phyloP scores from a whole-genome alignment of 2,888 invertebrate genomes.

The Sicus ferrugineus region DNA sequence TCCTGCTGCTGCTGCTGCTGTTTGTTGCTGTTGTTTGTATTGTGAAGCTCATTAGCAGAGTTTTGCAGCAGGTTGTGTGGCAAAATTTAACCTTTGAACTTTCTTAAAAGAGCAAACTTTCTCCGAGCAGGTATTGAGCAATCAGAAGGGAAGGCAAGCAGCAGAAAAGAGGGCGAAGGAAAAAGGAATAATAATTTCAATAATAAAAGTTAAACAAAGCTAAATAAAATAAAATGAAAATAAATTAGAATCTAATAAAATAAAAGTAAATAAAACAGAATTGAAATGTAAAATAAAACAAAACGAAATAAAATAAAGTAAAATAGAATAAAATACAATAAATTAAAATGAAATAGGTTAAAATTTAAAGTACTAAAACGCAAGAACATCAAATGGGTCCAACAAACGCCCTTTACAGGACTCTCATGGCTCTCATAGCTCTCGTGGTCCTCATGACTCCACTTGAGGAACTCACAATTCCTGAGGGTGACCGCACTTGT shows the following conservation, averaged over 20 bases:
- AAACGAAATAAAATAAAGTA: not conserved
- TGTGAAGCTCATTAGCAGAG: slow-evolving; percentile 30
- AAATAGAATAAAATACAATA: too few species aligned
- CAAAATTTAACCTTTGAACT: slow-evolving; percentile 24
- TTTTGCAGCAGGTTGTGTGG: slow-evolving; percentile 11
- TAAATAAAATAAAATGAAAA: not conserved
- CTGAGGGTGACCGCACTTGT: slow-evolving; percentile 1
- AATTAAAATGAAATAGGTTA: too few species aligned
- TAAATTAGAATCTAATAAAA: not conserved
- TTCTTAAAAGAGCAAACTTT: not conserved
- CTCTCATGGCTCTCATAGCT: too few species aligned
- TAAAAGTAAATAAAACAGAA: not conserved
- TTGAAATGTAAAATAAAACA: not conserved
- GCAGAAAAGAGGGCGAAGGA: not conserved
- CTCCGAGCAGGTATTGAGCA: not conserved
- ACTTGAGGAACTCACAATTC: not conserved
- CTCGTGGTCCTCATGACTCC: not conserved
- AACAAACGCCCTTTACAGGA: too few species aligned
- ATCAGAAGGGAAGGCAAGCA: not conserved
- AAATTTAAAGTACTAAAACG: too few species aligned
- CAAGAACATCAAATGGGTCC: too few species aligned
- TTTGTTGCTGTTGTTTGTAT: slow-evolving; percentile 20
- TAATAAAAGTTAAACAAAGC: not conserved
- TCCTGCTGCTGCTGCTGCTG: not conserved
- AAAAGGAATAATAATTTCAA: not conserved